phyloP scores from a whole-genome alignment of 2,797 vertebrate genomes.

The Sebastes variabilis region DNA sequence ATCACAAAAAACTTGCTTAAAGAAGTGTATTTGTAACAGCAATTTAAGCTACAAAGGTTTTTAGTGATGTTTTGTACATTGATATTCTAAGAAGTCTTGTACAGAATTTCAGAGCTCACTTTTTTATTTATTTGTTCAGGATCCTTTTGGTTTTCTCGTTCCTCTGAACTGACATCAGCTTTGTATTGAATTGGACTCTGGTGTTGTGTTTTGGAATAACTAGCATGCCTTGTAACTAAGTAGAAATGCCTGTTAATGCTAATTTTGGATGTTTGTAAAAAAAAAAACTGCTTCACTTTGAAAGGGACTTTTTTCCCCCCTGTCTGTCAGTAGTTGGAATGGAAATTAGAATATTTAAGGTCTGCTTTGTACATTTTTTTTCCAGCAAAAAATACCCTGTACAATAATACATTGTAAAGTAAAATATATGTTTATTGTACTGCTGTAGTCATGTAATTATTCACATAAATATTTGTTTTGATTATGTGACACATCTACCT shows the following conservation, averaged over 20 bases:
- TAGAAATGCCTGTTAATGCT: constrained; percentile 65
- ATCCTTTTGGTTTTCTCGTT: constrained; percentile 58
- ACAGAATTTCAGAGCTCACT: constrained; percentile 76
- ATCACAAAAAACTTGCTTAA: constrained; percentile 56
- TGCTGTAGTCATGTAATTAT: constrained; percentile 4
- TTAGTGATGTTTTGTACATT: constrained; percentile 84
- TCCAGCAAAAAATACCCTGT: constrained; percentile 70
- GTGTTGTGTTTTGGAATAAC: constrained; percentile 73
- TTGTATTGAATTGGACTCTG: constrained; percentile 74
- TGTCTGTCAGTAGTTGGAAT: constrained; percentile 64
- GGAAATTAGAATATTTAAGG: constrained; percentile 78
- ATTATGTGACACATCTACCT: neutral
- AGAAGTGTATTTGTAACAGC: constrained; percentile 82
- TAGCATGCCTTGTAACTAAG: constrained; percentile 73
- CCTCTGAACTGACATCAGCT: constrained; percentile 72
- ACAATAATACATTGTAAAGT: constrained; percentile 80
- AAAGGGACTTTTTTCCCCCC: constrained; percentile 63
- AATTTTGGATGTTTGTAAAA: constrained; percentile 68
- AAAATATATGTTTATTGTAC: constrained; percentile 82
- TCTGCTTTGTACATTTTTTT: constrained; percentile 83
- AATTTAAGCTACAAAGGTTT: constrained; percentile 83
- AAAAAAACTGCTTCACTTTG: constrained; percentile 44
- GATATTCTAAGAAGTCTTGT: constrained; percentile 80
- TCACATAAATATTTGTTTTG: neutral
- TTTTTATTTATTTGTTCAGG: constrained; percentile 79